Percentiles rank a stretch among this genome's conserved stretches.
phyloP scores from a whole-genome alignment of 2,113 vertebrate species.

The Ciconia boyciana region DNA sequence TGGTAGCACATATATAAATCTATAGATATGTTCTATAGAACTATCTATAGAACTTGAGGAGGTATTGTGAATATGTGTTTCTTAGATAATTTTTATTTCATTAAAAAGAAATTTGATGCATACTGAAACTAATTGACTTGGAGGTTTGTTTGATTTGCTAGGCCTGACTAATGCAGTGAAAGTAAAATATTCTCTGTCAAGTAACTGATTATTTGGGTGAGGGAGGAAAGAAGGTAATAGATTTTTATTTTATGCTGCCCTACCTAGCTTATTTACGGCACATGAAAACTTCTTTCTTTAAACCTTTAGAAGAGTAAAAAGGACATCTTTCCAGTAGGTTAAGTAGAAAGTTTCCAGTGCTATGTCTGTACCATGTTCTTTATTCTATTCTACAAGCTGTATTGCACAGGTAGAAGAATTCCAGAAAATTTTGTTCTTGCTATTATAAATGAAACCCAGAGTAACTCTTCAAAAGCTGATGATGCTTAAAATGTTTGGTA shows the following conservation, averaged over 20 bases:
- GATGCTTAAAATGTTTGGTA: background rate
- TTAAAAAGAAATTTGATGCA: background rate
- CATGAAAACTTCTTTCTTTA: background rate
- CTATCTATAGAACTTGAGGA: background rate
- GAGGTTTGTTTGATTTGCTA: background rate
- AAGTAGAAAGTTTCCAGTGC: background rate
- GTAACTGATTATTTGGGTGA: background rate
- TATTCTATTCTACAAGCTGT: background rate
- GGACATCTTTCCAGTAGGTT: background rate
- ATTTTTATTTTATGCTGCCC: background rate
- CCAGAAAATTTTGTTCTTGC: background rate
- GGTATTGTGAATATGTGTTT: background rate
- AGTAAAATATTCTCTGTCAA: background rate
- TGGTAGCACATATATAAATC: background rate
- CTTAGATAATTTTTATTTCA: background rate
- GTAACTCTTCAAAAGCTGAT: background rate
- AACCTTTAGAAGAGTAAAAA: background rate
- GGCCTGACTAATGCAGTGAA: background rate
- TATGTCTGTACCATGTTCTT: rapidly evolving
- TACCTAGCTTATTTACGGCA: background rate
- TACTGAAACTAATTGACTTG: background rate
- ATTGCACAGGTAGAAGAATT: background rate
- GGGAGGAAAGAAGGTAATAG: background rate
- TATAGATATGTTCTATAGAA: background rate
- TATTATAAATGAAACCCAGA: background rate